phyloP scores from a whole-genome alignment of 2,797 vertebrate genomes.

The Paedocypris micromegethes region DNA sequence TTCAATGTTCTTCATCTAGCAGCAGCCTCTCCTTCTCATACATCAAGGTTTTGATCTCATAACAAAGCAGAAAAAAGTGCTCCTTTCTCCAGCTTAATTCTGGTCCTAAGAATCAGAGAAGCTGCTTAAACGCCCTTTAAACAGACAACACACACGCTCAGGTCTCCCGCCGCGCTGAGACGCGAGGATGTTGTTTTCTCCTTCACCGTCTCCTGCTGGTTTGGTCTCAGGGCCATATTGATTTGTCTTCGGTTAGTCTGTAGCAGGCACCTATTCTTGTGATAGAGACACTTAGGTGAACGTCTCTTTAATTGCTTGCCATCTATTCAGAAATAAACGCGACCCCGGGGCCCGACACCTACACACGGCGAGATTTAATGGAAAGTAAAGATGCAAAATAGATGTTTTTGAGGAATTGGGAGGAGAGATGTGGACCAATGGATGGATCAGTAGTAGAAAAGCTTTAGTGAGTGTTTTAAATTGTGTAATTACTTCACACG shows the following conservation, averaged over 20 bases:
- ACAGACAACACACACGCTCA: conserved; percentile 28
- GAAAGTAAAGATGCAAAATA: conserved; percentile 14
- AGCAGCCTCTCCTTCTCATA: conserved; percentile 13
- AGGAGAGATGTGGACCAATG: neutral
- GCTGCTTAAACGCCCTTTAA: conserved; percentile 33
- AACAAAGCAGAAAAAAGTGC: too few relatives aligned
- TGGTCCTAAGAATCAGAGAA: conserved; percentile 30
- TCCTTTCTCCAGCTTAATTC: conserved; percentile 29
- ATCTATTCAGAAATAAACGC: conserved; percentile 47
- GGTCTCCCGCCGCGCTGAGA: neutral
- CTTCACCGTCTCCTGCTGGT: conserved; percentile 6
- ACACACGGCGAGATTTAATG: conserved; percentile 22
- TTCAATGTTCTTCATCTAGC: too few relatives aligned
- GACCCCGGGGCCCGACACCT: conserved; percentile 15
- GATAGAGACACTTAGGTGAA: conserved; percentile 46
- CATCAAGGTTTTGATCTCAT: conserved; percentile 10
- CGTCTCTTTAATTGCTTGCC: conserved; percentile 49
- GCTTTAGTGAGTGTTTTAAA: neutral
- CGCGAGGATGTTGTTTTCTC: conserved; percentile 42
- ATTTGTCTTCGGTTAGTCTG: conserved; percentile 52
- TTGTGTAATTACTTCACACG: too few relatives aligned
- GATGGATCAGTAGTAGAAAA: neutral
- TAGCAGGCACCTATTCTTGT: conserved; percentile 48
- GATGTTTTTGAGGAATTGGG: conserved; percentile 12
- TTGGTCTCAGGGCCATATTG: conserved; percentile 34